Conservation (phyloP, 2,113 vertebrate species). For the Phrynosoma blainvillii region DNA sequence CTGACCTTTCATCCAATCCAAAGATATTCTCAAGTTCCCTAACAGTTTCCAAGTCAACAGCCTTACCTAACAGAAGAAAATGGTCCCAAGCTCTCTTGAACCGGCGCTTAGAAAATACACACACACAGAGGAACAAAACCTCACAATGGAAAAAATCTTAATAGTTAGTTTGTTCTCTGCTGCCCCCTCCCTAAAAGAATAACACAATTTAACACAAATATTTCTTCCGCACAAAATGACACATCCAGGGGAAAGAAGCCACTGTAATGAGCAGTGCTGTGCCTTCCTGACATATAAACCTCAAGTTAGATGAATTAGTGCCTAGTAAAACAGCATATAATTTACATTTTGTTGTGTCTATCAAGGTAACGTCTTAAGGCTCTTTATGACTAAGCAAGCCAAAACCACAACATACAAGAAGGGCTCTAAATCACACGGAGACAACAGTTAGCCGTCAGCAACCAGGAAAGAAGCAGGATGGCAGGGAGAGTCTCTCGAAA, state of each 20-base stretch:
- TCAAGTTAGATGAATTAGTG: slow-evolving; percentile 68
- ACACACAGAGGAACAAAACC: not conserved
- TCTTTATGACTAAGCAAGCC: slow-evolving; percentile 51
- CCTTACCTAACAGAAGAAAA: not conserved
- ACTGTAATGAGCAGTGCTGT: slow-evolving; percentile 43
- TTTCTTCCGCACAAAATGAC: slow-evolving; percentile 31
- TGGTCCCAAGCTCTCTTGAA: not conserved
- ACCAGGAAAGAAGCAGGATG: not conserved
- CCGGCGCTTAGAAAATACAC: not conserved
- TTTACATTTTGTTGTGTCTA: slow-evolving; percentile 70
- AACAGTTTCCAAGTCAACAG: not conserved
- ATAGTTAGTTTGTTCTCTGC: too few relatives aligned
- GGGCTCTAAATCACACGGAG: slow-evolving; percentile 52
- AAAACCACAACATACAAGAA: slow-evolving; percentile 53
- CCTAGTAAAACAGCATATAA: slow-evolving; percentile 66
- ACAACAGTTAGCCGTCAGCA: slow-evolving; percentile 29
- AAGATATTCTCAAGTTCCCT: not conserved
- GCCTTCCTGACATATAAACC: slow-evolving; percentile 61
- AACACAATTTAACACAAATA: not conserved
- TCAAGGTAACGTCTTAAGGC: slow-evolving; percentile 59
- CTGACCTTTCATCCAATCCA: not conserved
- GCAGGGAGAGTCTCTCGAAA: slow-evolving; percentile 27
- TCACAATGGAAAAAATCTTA: not conserved
- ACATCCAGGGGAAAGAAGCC: slow-evolving; percentile 44
- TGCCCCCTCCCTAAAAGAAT: not conserved